These are phyloP conservation scores for Drosophila watanabei DNA, from an alignment of 1,140 invertebrate species.

Conservation along the genomic window DNA sequence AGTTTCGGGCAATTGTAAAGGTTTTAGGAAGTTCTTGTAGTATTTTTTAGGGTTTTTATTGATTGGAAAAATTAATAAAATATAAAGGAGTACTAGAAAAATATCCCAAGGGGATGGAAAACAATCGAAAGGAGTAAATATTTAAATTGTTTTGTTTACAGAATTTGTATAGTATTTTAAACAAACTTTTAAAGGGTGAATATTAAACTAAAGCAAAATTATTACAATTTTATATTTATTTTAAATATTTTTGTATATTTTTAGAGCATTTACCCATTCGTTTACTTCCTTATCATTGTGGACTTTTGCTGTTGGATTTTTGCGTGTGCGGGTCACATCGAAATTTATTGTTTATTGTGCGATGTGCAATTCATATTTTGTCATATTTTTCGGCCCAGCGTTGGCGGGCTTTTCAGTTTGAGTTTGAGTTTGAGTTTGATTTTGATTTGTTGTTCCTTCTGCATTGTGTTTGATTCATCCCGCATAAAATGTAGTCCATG, in stretches of 20 bases:
- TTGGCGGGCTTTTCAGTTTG: constrained; percentile 50
- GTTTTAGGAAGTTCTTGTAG: not conserved
- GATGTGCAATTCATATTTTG: constrained; percentile 74
- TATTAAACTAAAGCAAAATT: not conserved
- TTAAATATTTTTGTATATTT: not conserved
- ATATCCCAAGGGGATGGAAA: no score
- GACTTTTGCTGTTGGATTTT: constrained; percentile 38
- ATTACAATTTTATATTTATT: no score
- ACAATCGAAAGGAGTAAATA: not conserved
- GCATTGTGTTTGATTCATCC: constrained; percentile 39
- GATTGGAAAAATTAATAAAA: constrained; percentile 7
- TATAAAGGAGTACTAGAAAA: not conserved
- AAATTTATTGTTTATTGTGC: constrained; percentile 80
- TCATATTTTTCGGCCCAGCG: constrained; percentile 58
- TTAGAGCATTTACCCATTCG: constrained; percentile 44
- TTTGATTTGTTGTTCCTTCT: constrained; percentile 62
- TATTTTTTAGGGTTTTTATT: not conserved
- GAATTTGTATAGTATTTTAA: not conserved
- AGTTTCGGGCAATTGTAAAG: not conserved
- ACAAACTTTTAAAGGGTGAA: not conserved
- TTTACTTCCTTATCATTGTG: not conserved
- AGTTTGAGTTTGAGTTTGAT: constrained; percentile 47
- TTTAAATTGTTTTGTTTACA: not conserved
- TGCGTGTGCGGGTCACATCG: constrained; percentile 50
- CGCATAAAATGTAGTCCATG: constrained; percentile 73